Conservation (phyloP, 2,888 invertebrate species). For the Parthenolecanium corni region DNA sequence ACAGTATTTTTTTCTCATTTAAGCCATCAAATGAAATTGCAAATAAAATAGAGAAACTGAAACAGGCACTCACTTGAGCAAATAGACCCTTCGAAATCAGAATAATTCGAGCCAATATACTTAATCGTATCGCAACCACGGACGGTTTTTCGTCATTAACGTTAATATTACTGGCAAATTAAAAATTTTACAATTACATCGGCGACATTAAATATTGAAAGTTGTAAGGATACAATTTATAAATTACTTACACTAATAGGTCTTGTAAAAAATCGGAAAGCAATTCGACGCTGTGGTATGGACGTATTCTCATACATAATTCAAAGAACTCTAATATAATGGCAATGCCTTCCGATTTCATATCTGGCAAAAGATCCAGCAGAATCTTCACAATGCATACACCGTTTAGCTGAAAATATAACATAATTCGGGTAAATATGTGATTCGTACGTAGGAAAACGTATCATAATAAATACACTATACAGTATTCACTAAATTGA, state of each 20-base stretch:
- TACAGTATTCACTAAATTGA: too few relatives aligned
- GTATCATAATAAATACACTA: too few relatives aligned
- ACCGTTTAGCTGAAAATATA: constrained; percentile 49
- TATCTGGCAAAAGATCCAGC: constrained; percentile 62
- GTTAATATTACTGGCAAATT: constrained; percentile 5
- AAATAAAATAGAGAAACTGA: too few relatives aligned
- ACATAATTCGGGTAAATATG: too few relatives aligned
- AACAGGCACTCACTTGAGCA: constrained; percentile 36
- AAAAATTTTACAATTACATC: not conserved
- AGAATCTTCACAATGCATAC: constrained; percentile 56
- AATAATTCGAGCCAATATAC: constrained; percentile 65
- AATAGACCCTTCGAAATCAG: constrained; percentile 47
- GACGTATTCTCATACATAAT: constrained; percentile 60
- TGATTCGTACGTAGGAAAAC: too few relatives aligned
- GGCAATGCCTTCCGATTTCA: constrained; percentile 60
- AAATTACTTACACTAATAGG: constrained; percentile 24
- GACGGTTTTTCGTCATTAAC: constrained; percentile 11
- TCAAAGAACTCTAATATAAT: constrained; percentile 63
- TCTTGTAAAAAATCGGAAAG: constrained; percentile 24
- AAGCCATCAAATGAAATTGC: too few relatives aligned
- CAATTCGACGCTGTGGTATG: constrained; percentile 51
- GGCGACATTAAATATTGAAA: constrained; percentile 43
- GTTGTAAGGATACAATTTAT: constrained; percentile 33
- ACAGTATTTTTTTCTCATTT: too few relatives aligned
- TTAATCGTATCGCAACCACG: constrained; percentile 65